Evolutionary conservation across 2,888 invertebrate genomes (phyloP).

Genomic region (Heterodera filipjevi): DNA sequence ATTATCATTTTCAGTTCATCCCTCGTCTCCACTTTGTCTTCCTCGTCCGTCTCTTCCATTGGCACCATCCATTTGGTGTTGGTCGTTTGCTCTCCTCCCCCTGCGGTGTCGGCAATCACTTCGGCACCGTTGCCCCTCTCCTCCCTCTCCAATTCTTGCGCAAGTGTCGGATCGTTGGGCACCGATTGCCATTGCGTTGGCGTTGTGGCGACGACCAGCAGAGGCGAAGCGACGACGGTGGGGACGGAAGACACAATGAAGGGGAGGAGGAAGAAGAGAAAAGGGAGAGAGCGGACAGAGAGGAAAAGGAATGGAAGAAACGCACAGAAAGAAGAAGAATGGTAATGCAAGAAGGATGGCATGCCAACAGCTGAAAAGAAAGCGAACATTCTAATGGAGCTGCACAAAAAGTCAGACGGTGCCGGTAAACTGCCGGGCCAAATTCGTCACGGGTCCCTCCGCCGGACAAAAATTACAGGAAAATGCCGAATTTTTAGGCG

Average conservation of each 20-base stretch:
- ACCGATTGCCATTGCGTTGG: constrained; percentile 14
- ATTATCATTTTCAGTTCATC: background rate
- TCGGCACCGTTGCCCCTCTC: constrained; percentile 11
- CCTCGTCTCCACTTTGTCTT: constrained; percentile 16
- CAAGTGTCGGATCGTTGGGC: constrained; percentile 2
- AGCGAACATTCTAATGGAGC: too few species aligned
- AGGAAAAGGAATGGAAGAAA: background rate
- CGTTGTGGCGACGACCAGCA: background rate
- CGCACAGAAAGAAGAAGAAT: background rate
- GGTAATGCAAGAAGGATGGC: background rate
- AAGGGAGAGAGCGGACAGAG: background rate
- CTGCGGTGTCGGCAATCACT: constrained; percentile 4
- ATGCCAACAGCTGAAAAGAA: background rate
- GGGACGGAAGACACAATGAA: background rate
- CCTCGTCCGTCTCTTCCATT: background rate
- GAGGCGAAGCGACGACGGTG: background rate
- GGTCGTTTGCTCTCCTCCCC: background rate
- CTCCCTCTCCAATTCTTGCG: constrained; percentile 4
- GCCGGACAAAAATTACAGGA: too few species aligned
- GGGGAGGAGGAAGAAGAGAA: background rate
- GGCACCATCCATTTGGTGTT: background rate
- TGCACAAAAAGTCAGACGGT: too few species aligned
- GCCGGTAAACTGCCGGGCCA: too few species aligned
- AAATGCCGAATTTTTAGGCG: too few species aligned
- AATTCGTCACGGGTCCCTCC: too few species aligned